Conservation (phyloP, 2,797 vertebrate genomes). For the Alfaro cultratus region DNA sequence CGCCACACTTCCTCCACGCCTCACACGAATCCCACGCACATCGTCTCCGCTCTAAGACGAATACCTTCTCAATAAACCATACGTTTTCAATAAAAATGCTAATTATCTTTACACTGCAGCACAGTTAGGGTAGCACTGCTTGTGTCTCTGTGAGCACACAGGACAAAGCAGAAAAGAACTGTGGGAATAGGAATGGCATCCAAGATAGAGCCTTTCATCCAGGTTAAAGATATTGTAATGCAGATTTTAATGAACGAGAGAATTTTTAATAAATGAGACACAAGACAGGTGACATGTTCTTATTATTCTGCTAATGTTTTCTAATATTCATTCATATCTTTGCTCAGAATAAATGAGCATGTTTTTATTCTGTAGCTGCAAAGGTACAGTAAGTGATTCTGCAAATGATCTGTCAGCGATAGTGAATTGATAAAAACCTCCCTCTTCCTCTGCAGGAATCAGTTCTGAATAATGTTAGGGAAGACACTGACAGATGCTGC, state of each 20-base stretch:
- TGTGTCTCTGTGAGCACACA: constrained; percentile 25
- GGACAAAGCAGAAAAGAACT: constrained; percentile 19
- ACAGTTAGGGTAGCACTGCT: constrained; percentile 55
- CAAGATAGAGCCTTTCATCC: constrained; percentile 28
- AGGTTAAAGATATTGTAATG: constrained; percentile 23
- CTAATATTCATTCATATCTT: constrained; percentile 40
- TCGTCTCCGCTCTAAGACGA: constrained; percentile 44
- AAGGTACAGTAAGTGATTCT: constrained; percentile 44
- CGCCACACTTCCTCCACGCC: constrained; percentile 40
- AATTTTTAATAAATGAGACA: constrained; percentile 55
- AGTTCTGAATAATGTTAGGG: constrained; percentile 34
- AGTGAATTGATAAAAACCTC: constrained; percentile 35
- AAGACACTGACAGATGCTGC: constrained; percentile 25
- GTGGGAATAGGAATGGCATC: constrained; percentile 13
- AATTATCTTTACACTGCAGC: constrained; percentile 70
- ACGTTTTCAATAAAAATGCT: constrained; percentile 81
- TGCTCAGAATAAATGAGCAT: constrained; percentile 34
- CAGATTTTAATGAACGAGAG: constrained; percentile 49
- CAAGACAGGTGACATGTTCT: constrained; percentile 28
- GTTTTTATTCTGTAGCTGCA: constrained; percentile 18
- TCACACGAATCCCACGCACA: constrained; percentile 7
- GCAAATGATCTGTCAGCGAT: constrained; percentile 57
- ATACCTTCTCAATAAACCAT: constrained; percentile 75
- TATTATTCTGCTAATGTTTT: constrained; percentile 45
- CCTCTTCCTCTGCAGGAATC: constrained; percentile 43